Base-by-base conservation (phyloP, 1,140 invertebrate species). In the Danaus plexippus region DNA sequence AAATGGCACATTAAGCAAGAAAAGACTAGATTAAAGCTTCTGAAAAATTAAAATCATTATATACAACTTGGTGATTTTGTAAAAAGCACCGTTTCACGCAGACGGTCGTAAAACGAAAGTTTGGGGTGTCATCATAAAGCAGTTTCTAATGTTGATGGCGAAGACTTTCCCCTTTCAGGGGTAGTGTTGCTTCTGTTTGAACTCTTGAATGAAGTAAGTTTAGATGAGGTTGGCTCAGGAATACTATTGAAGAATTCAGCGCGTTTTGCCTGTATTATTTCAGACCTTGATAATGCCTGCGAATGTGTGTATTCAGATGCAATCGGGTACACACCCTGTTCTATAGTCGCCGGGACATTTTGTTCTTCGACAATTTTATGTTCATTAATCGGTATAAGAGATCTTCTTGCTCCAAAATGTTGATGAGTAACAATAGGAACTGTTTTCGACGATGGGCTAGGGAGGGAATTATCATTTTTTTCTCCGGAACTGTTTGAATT, bases 101-200 rank as follows among this genome's bases (percentile, higher is more conserved):
- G 10, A 50, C 15, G 40, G 43, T 40, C 13, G 12, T 46, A 7
- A 32, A 32, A 41, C 53, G 52, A 54, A 47, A 63, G 55, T 50
- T 63, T 52, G 43, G 13, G 62, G 52, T 58, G 47, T 58, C 61
- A 88, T 89, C 88, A 90, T 89, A 90, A 90, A 50, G 89, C 88
- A 48, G 89, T 90, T 84, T 90, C 89, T 71, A 90, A 78, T 15
- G 89, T 89, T 45, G 85, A 84, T 11, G 88, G 88, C 12, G 82
- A 81, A 32, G 68, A 62, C 53, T 69, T 66, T 18, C 59, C 75
- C 71, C 70, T 75, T 56, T 87, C 82, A 53, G 79, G 80, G 55
- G 83, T 81, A 12, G 68, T 57, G 68, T 75, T 75, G 50, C 54
- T 75, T 69, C 72, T 67, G 12, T 61, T 61, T 45, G 73, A 67